phyloP scores from a whole-genome alignment of 2,113 vertebrate species.

The Scomber colias region DNA sequence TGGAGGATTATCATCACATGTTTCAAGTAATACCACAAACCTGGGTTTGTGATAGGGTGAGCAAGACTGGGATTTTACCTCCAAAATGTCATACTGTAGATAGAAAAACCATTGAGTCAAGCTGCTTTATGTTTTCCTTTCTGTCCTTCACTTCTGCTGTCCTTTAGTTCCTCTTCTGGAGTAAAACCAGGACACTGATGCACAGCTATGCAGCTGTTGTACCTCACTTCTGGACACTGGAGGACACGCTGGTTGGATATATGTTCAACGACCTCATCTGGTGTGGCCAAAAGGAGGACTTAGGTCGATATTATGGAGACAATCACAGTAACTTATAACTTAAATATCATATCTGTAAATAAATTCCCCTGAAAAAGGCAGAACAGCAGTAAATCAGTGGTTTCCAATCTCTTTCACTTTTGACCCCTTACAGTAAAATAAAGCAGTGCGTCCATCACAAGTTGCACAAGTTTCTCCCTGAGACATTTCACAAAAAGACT shows the following conservation, averaged over 20 bases:
- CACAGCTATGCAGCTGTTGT: constrained; percentile 77
- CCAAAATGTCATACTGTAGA: rapidly evolving
- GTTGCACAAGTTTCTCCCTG: too few species aligned
- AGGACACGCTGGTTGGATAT: constrained; percentile 84
- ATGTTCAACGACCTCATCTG: constrained; percentile 86
- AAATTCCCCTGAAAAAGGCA: too few species aligned
- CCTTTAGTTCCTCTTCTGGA: constrained; percentile 86
- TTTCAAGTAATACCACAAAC: constrained; percentile 72
- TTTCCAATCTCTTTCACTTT: too few species aligned
- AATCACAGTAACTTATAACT: neutral
- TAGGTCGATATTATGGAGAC: constrained; percentile 56
- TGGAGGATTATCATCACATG: constrained; percentile 79
- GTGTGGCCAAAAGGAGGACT: constrained; percentile 78
- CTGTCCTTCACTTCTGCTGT: neutral
- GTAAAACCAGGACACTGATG: constrained; percentile 81
- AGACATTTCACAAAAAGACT: too few species aligned
- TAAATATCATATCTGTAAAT: neutral
- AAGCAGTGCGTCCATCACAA: too few species aligned
- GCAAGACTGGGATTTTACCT: neutral
- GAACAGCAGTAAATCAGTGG: too few species aligned
- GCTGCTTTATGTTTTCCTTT: neutral
- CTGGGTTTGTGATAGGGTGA: constrained; percentile 80
- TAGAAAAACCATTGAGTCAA: neutral
- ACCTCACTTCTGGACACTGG: constrained; percentile 81
- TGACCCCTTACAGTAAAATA: too few species aligned